phyloP scores from a whole-genome alignment of 2,113 vertebrate genomes.

The Marmota monax region DNA sequence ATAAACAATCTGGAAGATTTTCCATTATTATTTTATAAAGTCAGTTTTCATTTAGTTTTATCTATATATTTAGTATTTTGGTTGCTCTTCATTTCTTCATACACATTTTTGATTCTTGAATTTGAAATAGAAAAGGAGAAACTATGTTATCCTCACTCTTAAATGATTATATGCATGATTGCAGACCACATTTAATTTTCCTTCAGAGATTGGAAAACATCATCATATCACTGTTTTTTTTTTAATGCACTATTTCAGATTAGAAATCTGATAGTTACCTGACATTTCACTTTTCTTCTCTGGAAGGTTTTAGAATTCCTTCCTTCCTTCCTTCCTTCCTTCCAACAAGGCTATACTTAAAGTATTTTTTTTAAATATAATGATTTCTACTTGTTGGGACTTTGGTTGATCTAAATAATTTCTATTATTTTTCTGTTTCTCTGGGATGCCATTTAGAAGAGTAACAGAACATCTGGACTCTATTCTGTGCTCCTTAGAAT shows the following conservation, averaged over 20 bases:
- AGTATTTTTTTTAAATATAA: neutral
- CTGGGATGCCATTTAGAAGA: neutral
- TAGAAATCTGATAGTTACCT: neutral
- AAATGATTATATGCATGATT: neutral
- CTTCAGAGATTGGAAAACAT: neutral
- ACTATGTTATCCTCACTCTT: neutral
- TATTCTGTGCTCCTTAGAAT: neutral
- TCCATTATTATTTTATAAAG: neutral
- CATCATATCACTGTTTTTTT: slow-evolving; percentile 7
- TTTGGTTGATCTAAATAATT: neutral
- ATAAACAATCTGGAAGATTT: neutral
- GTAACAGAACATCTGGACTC: neutral
- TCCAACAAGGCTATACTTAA: neutral
- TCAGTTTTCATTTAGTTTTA: slow-evolving; percentile 46
- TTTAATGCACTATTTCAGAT: neutral
- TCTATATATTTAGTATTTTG: neutral
- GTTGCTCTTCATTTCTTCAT: neutral
- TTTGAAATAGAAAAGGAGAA: neutral
- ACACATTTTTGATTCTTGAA: neutral
- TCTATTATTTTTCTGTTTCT: slow-evolving; percentile 33
- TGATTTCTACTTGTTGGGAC: neutral
- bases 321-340: neutral
- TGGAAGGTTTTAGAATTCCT: neutral
- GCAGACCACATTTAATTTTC: slow-evolving; percentile 37
- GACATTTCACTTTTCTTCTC: slow-evolving; percentile 25